phyloP scores from a whole-genome alignment of 2,888 invertebrate species.

The Autographa gamma region DNA sequence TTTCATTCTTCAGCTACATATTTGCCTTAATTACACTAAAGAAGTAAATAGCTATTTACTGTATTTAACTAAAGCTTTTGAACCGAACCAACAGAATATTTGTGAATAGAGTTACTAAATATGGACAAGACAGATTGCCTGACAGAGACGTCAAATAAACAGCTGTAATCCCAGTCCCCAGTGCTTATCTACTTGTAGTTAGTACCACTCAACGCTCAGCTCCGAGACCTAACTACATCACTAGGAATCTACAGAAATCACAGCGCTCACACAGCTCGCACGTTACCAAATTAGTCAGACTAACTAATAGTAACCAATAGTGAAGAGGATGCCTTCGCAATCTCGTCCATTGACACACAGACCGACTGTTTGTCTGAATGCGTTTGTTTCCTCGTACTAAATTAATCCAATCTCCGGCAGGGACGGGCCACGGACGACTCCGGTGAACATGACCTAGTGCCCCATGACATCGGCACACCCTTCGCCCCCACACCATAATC shows the following conservation, averaged over 20 bases:
- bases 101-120: background rate
- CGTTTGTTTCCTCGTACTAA: conserved; percentile 38
- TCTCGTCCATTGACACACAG: conserved; percentile 11
- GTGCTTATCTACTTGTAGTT: background rate
- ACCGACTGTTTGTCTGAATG: conserved; percentile 27
- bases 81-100: background rate
- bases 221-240: conserved; percentile 9
- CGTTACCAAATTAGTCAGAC: conserved; percentile 36
- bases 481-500: conserved; percentile 70
- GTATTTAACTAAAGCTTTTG: too few relatives aligned
- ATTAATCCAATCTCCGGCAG: conserved; percentile 66
- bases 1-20: too few relatives aligned
- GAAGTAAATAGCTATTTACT: too few relatives aligned
- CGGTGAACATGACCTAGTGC: conserved; percentile 85
- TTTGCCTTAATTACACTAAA: too few relatives aligned
- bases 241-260: conserved; percentile 7
- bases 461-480: conserved; percentile 83
- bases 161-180: background rate
- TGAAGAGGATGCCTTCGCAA: conserved; percentile 10
- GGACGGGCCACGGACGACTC: conserved; percentile 70
- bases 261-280: conserved; percentile 18
- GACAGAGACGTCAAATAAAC: background rate
- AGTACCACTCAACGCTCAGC: background rate
- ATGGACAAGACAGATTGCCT: background rate
- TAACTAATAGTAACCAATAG: conserved; percentile 27